Conservation (phyloP, 2,888 invertebrate species). For the Scaeva pyrastri region DNA sequence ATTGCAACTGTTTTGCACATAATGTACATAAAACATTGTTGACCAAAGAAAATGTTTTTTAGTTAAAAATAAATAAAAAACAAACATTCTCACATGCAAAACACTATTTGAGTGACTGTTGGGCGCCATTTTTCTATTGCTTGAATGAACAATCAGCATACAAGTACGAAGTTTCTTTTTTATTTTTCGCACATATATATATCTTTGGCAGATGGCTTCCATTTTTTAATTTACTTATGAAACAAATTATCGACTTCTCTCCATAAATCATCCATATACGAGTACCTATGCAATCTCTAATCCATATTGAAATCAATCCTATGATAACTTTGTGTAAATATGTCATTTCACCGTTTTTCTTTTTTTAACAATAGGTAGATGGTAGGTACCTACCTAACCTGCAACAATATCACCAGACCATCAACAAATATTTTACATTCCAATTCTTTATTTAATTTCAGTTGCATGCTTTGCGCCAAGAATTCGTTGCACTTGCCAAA, state of each 20-base stretch:
- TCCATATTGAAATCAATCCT: not conserved
- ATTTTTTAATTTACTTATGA: not conserved
- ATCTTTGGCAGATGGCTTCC: not conserved
- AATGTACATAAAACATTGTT: not conserved
- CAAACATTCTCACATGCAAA: not conserved
- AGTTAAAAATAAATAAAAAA: not conserved
- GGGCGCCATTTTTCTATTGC: conserved; percentile 13
- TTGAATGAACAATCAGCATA: not conserved
- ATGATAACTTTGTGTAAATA: not conserved
- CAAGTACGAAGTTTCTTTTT: not conserved
- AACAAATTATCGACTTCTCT: not conserved
- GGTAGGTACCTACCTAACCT: too few relatives aligned
- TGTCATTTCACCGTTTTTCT: not conserved
- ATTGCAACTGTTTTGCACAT: conserved; percentile 16
- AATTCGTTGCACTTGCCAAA: conserved; percentile 30
- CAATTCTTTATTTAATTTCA: conserved; percentile 3
- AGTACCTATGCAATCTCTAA: too few relatives aligned
- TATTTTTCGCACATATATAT: too few relatives aligned
- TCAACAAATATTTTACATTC: conserved; percentile 11
- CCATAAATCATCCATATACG: too few relatives aligned
- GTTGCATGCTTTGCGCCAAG: conserved; percentile 21
- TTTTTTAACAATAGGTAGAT: not conserved
- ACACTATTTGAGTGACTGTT: not conserved
- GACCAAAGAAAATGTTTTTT: not conserved
- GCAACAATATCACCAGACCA: conserved; percentile 17